Base-by-base conservation (phyloP, 2,113 vertebrate genomes). In the Colossoma macropomum region DNA sequence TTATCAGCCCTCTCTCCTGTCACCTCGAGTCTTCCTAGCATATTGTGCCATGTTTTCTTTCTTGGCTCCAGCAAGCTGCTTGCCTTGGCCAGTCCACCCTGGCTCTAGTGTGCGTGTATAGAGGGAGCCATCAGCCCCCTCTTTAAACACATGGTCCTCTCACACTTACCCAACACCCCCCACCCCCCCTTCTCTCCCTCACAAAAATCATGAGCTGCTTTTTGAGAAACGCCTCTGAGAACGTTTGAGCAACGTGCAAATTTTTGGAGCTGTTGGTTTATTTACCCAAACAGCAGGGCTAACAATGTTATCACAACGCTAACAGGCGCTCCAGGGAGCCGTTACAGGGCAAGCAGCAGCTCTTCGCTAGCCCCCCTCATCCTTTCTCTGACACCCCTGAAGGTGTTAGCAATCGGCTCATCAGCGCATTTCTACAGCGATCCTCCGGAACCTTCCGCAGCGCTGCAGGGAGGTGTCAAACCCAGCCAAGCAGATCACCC, bases 1-100 rank as follows among this genome's bases (percentile, higher is more conserved):
- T 75, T 86, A 84, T 86, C 86, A 54, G 77, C 60, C 60, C 72
- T 28, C 66, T 85, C 85, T 84, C 82, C 48, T 71, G 59, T 88
- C 75, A 83, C 84, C 87, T 82, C 87, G 59, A 84, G 85, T 82
- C 82, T 88, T 88, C 79, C 66, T 78, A 84, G 71, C 85, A 84
- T 79, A 84, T 84, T 83, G 84, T 87, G 79, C 83, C 86, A 82
- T 79, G 82, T 85, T 82, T 86, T 83, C 54, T 66, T 82, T 77
- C 72, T 84, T 82, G 84, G 83, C 86, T 79, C 73, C 54, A 56
- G 75, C 77, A 82, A 83, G 85, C 70, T 69, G 32, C 70, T 84
- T 79, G 74, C 65, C 62, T 79, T 84, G 77, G 77, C 83, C 34
- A 23, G 77, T 59, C 30, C 16, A 59, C 25, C 23, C 32, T 86